A percentile compares a stretch with the other conserved stretches of the same genome.
phyloP scores from a whole-genome alignment of 2,888 invertebrate genomes.

The Andrena fulva region DNA sequence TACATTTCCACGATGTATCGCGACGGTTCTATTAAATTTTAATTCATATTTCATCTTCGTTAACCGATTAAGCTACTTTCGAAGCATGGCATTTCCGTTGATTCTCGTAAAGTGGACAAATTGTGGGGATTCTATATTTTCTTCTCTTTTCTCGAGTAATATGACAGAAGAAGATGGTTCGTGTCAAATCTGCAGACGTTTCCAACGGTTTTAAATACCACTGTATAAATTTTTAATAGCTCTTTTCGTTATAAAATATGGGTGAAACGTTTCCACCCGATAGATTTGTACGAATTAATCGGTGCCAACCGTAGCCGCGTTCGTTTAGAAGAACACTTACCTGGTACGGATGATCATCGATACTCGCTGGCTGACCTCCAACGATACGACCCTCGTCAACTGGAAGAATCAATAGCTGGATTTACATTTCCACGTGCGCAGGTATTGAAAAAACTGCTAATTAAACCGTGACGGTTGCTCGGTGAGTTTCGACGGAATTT shows the following conservation, averaged over 20 bases:
- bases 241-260: neutral
- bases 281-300: slow-evolving; percentile 36
- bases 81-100: neutral
- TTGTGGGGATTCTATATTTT: neutral
- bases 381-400: slow-evolving; percentile 78
- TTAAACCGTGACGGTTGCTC: slow-evolving; percentile 23
- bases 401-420: slow-evolving; percentile 55
- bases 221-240: neutral
- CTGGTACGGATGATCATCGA: slow-evolving; percentile 82
- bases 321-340: slow-evolving; percentile 65
- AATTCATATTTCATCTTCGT: neutral
- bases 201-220: too few species aligned
- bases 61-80: neutral
- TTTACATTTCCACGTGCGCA: slow-evolving; percentile 34
- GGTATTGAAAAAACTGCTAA: slow-evolving; percentile 34
- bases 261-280: slow-evolving; percentile 19
- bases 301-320: neutral
- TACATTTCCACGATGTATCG: slow-evolving; percentile 25
- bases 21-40: neutral
- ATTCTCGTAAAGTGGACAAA: neutral
- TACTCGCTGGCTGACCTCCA: slow-evolving; percentile 80
- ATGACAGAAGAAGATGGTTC: neutral
- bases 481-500: slow-evolving; percentile 23
- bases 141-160: neutral
- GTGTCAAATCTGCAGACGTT: neutral